Percentiles rank a stretch among this genome's conserved stretches.
These are phyloP conservation scores for Drosophila ercepeae DNA, from an alignment of 1,140 invertebrate species.

Conservation along the genomic window DNA sequence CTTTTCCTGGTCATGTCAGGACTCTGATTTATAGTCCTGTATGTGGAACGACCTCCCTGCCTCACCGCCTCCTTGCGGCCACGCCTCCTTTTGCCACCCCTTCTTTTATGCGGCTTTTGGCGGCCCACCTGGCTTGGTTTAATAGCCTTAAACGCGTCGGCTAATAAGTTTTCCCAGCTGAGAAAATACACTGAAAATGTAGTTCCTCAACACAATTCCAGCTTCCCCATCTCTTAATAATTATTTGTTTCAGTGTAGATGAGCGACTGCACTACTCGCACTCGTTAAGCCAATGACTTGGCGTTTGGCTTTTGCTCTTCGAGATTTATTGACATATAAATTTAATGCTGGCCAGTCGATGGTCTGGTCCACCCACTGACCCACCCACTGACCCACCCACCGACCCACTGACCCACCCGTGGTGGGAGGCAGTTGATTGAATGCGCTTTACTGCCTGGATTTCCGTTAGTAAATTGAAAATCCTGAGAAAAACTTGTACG, in stretches of 20 bases:
- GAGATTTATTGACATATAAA: constrained; percentile 82
- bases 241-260: background rate
- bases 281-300: constrained; percentile 56
- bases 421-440: constrained; percentile 74
- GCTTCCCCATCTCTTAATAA: too few species aligned
- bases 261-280: constrained; percentile 20
- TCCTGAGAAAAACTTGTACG: constrained; percentile 15
- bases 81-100: background rate
- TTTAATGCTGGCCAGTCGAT: constrained; percentile 57
- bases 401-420: too few species aligned
- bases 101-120: background rate
- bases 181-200: background rate
- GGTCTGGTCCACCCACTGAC: too few species aligned
- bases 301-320: constrained; percentile 72
- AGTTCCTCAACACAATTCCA: too few species aligned
- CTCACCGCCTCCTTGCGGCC: background rate
- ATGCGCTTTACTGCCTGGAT: constrained; percentile 79
- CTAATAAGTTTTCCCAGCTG: constrained; percentile 63
- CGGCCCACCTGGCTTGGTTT: constrained; percentile 34
- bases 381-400: too few species aligned
- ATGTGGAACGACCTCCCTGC: constrained; percentile 34
- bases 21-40: constrained; percentile 63
- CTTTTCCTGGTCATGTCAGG: constrained; percentile 39
- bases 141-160: constrained; percentile 61
- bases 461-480: constrained; percentile 78